Evolutionary conservation across 1,140 invertebrate genomes (phyloP).

Genomic region (Drosophila trapezifrons): DNA sequence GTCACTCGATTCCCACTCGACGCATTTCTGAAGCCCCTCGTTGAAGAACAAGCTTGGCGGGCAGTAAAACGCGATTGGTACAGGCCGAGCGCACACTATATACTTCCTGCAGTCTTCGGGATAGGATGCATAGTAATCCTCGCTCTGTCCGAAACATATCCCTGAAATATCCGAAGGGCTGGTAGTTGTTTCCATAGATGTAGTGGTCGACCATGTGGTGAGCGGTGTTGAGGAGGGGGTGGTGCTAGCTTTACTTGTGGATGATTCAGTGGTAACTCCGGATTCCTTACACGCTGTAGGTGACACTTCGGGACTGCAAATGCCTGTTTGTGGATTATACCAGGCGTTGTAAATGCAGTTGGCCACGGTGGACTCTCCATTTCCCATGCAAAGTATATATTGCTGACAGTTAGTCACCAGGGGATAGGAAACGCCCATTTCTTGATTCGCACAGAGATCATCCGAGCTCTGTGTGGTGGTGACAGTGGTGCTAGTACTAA

Average conservation of each 20-base stretch:
- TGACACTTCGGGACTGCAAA: slow-evolving; percentile 51
- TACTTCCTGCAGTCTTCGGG: slow-evolving; percentile 71
- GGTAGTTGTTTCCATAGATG: slow-evolving; percentile 13
- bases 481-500: slow-evolving; percentile 13
- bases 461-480: slow-evolving; percentile 15
- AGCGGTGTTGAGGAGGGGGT: neutral
- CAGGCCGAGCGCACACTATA: slow-evolving; percentile 52
- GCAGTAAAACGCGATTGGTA: slow-evolving; percentile 72
- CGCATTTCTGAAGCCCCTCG: slow-evolving; percentile 45
- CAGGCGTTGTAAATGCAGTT: slow-evolving; percentile 64
- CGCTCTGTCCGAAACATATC: slow-evolving; percentile 30
- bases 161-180: neutral
- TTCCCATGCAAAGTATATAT: slow-evolving; percentile 64
- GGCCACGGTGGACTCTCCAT: slow-evolving; percentile 38
- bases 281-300: slow-evolving; percentile 59
- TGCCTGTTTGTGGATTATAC: slow-evolving; percentile 60
- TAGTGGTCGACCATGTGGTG: neutral
- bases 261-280: neutral
- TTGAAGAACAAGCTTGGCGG: slow-evolving; percentile 51
- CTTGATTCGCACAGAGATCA: slow-evolving; percentile 42
- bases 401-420: slow-evolving; percentile 48
- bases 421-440: slow-evolving; percentile 50
- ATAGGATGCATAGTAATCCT: slow-evolving; percentile 54
- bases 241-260: slow-evolving; percentile 12
- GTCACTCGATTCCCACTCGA: slow-evolving; percentile 52